These are phyloP conservation scores for Lasaia peninsularis DNA, from an alignment of 1,140 invertebrate species.

Conservation along the genomic window DNA sequence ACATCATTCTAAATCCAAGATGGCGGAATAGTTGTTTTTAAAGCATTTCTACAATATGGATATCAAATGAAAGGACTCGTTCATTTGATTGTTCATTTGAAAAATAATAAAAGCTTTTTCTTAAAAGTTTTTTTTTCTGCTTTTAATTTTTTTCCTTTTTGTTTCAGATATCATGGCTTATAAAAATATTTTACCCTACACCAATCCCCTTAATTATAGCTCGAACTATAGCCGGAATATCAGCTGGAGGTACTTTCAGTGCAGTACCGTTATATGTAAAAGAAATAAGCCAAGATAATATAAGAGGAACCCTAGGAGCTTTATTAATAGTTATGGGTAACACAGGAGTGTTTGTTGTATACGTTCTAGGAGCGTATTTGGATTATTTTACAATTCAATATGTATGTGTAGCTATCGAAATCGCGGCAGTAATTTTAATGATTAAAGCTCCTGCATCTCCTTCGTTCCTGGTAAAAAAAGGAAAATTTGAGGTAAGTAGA, in stretches of 20 bases:
- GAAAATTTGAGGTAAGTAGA: slow-evolving; percentile 40
- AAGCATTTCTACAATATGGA: no score
- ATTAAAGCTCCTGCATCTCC: slow-evolving; percentile 45
- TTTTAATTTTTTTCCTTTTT: neutral
- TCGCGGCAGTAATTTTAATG: slow-evolving; percentile 29
- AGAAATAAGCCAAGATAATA: slow-evolving; percentile 35
- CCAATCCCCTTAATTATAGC: neutral
- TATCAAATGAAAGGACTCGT: no score
- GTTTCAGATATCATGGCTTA: slow-evolving; percentile 25
- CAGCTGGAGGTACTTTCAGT: slow-evolving; percentile 30
- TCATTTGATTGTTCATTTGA: no score
- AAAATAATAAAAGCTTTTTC: no score
- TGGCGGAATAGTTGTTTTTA: no score
- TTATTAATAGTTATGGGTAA: slow-evolving; percentile 26
- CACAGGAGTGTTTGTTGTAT: slow-evolving; percentile 56
- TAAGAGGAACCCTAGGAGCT: slow-evolving; percentile 30
- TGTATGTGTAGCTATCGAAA: slow-evolving; percentile 26
- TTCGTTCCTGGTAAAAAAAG: slow-evolving; percentile 40
- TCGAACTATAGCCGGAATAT: slow-evolving; percentile 23
- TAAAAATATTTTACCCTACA: slow-evolving; percentile 14
- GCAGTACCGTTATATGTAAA: slow-evolving; percentile 33
- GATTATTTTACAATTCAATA: slow-evolving; percentile 59
- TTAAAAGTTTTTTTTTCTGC: no score
- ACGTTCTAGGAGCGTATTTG: slow-evolving; percentile 76
- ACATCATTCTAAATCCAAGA: no score